Percentiles rank a stretch among this genome's conserved stretches.
Evolutionary conservation across 2,113 vertebrate genomes (phyloP).

Genomic region (Daphoenositta chrysoptera): DNA sequence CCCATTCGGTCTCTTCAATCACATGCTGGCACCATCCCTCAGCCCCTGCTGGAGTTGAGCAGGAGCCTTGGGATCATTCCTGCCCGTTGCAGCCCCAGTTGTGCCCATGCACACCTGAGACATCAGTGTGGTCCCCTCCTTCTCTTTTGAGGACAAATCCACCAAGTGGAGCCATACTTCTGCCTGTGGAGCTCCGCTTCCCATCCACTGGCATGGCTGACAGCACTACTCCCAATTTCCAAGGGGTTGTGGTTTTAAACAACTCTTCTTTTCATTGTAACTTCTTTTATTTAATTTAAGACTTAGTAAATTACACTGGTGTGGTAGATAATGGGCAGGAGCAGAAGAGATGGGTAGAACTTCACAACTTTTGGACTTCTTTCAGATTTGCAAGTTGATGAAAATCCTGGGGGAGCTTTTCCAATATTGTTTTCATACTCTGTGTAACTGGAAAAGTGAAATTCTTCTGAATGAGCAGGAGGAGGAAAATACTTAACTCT

Average conservation of each 20-base stretch:
- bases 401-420: conserved; percentile 13
- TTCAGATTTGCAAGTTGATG: not conserved
- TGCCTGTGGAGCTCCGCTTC: accelerated
- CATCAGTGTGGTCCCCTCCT: not conserved
- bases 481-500: conserved; percentile 38
- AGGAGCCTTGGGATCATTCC: not conserved
- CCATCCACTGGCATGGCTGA: not conserved
- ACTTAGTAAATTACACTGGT: not conserved
- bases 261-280: conserved; percentile 15
- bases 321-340: not conserved
- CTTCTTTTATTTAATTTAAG: not conserved
- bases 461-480: conserved; percentile 42
- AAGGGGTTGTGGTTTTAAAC: not conserved
- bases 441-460: conserved; percentile 26
- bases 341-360: not conserved
- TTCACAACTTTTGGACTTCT: not conserved
- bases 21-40: not conserved
- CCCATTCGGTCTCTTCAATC: accelerated
- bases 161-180: accelerated
- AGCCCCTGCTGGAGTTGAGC: accelerated
- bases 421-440: conserved; percentile 5
- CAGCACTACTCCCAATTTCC: not conserved
- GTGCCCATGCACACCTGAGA: accelerated
- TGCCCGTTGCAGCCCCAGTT: not conserved
- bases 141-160: not conserved